Percentiles rank a stretch among this genome's conserved stretches.
Conservation (phyloP, 2,113 vertebrate genomes). For the human (Homo sapiens) region GRCh38 chr4:90103501-90104000, state of each 20-base stretch:
- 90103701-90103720: not conserved
- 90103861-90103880: not conserved
- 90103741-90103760: not conserved
- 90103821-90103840: not conserved
- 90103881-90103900: not conserved
- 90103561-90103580: not conserved
- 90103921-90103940: not conserved
- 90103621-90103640: constrained; percentile 29
- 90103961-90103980: not conserved
- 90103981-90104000: not conserved
- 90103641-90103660: constrained; percentile 12
- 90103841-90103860: not conserved
- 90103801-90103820: not conserved
- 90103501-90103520: constrained; percentile 11
- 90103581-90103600: constrained; percentile 52
- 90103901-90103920: not conserved
- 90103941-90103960: not conserved
- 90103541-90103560: constrained; percentile 57
- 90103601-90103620: constrained; percentile 39
- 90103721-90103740: not conserved
- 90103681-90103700: constrained; percentile 2
- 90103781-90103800: not conserved
- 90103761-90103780: not conserved
- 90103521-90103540: not conserved
- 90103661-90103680: not conserved